phyloP scores from a whole-genome alignment of 2,888 invertebrate genomes.

The Clostera curtula region DNA sequence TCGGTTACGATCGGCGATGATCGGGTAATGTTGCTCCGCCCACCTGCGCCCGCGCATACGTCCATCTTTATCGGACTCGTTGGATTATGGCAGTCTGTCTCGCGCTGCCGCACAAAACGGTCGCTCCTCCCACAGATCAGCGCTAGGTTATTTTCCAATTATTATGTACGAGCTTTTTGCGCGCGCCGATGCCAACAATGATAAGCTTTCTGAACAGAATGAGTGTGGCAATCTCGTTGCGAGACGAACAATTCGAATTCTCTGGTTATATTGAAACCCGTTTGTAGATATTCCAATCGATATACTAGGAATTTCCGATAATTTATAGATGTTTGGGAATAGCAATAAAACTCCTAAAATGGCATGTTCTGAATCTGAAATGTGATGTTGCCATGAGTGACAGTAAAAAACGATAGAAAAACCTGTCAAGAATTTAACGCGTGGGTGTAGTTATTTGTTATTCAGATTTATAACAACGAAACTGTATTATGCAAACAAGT shows the following conservation, averaged over 20 bases:
- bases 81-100: conserved; percentile 32
- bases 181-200: conserved; percentile 45
- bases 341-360: neutral
- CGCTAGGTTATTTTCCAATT: conserved; percentile 66
- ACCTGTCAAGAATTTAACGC: conserved; percentile 1
- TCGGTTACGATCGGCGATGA: conserved; percentile 41
- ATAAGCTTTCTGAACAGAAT: conserved; percentile 57
- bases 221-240: conserved; percentile 39
- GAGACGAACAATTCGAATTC: conserved; percentile 20
- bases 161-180: conserved; percentile 66
- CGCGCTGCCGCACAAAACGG: conserved; percentile 27
- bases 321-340: too few species aligned
- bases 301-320: too few species aligned
- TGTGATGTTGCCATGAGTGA: neutral
- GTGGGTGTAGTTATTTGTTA: conserved; percentile 1
- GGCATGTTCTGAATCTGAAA: neutral
- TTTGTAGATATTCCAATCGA: conserved; percentile 1
- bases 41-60: conserved; percentile 33
- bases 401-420: neutral
- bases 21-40: conserved; percentile 51
- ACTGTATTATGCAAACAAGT: conserved; percentile 2
- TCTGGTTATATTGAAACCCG: conserved; percentile 8
- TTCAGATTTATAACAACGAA: conserved; percentile 1
- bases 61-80: conserved; percentile 35
- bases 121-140: conserved; percentile 53